phyloP scores from a whole-genome alignment of 2,888 invertebrate genomes.

The Coleophora flavipennella region DNA sequence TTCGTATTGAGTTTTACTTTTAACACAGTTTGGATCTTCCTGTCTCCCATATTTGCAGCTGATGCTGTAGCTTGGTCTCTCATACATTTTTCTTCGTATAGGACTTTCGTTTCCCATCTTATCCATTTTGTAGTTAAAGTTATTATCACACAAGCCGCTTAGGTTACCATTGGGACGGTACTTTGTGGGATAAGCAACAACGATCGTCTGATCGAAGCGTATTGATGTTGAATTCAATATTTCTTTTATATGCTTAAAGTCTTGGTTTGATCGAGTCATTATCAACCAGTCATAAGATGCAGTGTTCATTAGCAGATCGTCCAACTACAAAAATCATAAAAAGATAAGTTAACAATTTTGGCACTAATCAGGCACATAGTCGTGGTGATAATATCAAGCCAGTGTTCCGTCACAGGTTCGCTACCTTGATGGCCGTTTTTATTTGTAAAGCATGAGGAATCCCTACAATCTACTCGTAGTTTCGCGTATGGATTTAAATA shows the following conservation, averaged over 20 bases:
- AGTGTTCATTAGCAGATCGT: constrained; percentile 38
- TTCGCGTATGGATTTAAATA: too few species aligned
- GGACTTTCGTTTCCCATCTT: not conserved
- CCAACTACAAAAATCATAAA: constrained; percentile 29
- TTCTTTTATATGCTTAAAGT: constrained; percentile 36
- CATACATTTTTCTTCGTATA: not conserved
- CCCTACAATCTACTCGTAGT: too few species aligned
- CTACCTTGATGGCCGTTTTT: too few species aligned
- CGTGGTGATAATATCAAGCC: too few species aligned
- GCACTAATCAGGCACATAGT: too few species aligned
- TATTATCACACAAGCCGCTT: constrained; percentile 33
- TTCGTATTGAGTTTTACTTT: constrained; percentile 34
- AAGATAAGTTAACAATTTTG: too few species aligned
- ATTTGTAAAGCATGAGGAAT: too few species aligned
- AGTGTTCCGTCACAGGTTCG: too few species aligned
- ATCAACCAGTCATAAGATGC: constrained; percentile 54
- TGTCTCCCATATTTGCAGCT: constrained; percentile 4
- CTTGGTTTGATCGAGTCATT: constrained; percentile 31
- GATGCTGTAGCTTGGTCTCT: constrained; percentile 1
- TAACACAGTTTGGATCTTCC: constrained; percentile 15
- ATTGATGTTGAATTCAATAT: constrained; percentile 44
- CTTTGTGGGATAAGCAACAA: constrained; percentile 33
- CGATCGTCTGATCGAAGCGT: constrained; percentile 52
- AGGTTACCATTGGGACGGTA: not conserved
- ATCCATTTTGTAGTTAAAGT: constrained; percentile 34